Conservation (phyloP, 2,113 vertebrate genomes). For the Galbula dea region DNA sequence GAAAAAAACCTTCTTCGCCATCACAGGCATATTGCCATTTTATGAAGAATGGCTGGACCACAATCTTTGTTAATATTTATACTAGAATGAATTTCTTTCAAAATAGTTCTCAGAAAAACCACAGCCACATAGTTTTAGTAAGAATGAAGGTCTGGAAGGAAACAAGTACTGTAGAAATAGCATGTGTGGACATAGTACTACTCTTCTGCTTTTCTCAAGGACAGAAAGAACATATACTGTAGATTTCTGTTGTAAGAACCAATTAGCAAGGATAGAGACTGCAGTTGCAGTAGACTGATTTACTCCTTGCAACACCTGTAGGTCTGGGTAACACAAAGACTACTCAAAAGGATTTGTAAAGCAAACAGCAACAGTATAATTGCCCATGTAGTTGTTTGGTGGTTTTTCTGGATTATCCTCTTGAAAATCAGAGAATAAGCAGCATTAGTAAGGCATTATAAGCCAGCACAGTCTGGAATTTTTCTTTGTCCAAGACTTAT, state of each 20-base stretch:
- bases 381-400: not conserved
- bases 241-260: not conserved
- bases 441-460: not conserved
- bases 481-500: not conserved
- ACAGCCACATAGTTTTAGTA: not conserved
- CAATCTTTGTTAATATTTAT: constrained; percentile 7
- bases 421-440: not conserved
- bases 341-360: not conserved
- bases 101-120: constrained; percentile 19
- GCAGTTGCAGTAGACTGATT: not conserved
- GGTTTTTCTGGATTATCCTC: not conserved
- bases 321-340: not conserved
- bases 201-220: not conserved
- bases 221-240: not conserved
- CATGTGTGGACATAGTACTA: not conserved
- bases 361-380: not conserved
- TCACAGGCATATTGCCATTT: not conserved
- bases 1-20: not conserved
- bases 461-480: not conserved
- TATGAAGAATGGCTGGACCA: not conserved
- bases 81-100: not conserved
- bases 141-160: not conserved
- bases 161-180: not conserved
- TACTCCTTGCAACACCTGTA: not conserved
- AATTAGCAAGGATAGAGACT: not conserved